Percentiles rank a stretch among this genome's conserved stretches.
These are phyloP conservation scores for Clitarchus hookeri DNA, from an alignment of 2,888 invertebrate species.

Conservation along the genomic window DNA sequence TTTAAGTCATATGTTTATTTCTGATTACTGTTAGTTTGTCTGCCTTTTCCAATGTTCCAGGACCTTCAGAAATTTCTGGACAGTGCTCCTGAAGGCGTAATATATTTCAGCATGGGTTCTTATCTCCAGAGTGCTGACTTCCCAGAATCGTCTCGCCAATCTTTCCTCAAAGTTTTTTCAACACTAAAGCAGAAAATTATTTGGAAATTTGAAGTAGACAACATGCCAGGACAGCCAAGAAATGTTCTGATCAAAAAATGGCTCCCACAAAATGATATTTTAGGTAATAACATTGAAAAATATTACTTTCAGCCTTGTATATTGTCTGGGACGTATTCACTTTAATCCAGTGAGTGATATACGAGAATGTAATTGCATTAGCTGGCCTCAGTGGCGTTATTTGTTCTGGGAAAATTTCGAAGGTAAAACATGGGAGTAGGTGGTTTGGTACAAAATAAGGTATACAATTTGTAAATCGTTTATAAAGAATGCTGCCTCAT, in stretches of 20 bases:
- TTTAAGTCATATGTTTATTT: too few species aligned
- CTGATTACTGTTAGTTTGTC: conserved; percentile 23
- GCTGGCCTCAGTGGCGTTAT: too few species aligned
- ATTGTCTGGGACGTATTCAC: too few species aligned
- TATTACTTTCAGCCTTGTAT: too few species aligned
- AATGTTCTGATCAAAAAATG: background rate
- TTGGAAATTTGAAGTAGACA: conserved; percentile 71
- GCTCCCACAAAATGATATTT: background rate
- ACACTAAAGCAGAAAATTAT: conserved; percentile 65
- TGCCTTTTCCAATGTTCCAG: conserved; percentile 48
- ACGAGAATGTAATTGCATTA: too few species aligned
- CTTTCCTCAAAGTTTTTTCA: conserved; percentile 62
- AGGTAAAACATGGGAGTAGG: too few species aligned
- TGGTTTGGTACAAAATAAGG: too few species aligned
- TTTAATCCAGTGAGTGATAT: too few species aligned
- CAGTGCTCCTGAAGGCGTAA: conserved; percentile 58
- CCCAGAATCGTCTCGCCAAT: conserved; percentile 56
- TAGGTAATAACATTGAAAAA: background rate
- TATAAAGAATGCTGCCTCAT: too few species aligned
- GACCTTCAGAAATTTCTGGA: conserved; percentile 61
- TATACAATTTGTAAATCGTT: too few species aligned
- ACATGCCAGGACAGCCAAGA: conserved; percentile 57
- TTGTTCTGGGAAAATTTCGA: too few species aligned
- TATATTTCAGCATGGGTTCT: conserved; percentile 66
- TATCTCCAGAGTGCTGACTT: conserved; percentile 61